Percentiles rank a stretch among this genome's conserved stretches.
Conservation (phyloP, 1,140 invertebrate genomes). For the Pogonus chalceus region DNA sequence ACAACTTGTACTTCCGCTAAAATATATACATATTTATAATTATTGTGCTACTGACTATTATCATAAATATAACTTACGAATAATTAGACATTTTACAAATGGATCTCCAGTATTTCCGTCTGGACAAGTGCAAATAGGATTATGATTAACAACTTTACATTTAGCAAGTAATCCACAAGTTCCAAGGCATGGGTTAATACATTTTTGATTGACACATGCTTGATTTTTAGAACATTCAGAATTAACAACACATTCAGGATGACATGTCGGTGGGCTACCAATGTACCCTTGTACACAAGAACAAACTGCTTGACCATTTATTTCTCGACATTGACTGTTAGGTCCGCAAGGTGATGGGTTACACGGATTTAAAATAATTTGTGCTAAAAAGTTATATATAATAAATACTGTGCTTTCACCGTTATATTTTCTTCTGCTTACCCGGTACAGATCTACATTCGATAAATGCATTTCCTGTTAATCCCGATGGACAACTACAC, state of each 20-base stretch:
- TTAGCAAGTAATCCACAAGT: slow-evolving; percentile 56
- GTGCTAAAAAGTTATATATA: slow-evolving; percentile 18
- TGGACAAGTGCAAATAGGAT: slow-evolving; percentile 58
- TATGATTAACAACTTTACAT: slow-evolving; percentile 58
- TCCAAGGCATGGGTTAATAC: slow-evolving; percentile 57
- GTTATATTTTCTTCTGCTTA: slow-evolving; percentile 26
- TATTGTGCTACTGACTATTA: neutral
- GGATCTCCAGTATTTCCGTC: slow-evolving; percentile 55
- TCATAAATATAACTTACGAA: no score
- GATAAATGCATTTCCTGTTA: slow-evolving; percentile 57
- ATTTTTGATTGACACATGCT: slow-evolving; percentile 57
- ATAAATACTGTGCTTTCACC: neutral
- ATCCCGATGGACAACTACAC: slow-evolving; percentile 56
- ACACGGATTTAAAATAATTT: slow-evolving; percentile 44
- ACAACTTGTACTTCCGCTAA: no score
- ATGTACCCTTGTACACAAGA: slow-evolving; percentile 59
- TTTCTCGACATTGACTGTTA: slow-evolving; percentile 62
- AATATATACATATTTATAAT: neutral
- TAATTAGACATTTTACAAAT: slow-evolving; percentile 42
- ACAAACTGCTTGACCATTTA: slow-evolving; percentile 62
- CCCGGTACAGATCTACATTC: slow-evolving; percentile 45
- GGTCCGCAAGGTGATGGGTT: slow-evolving; percentile 65
- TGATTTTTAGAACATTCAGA: slow-evolving; percentile 50
- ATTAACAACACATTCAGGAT: slow-evolving; percentile 58
- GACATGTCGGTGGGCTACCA: slow-evolving; percentile 58